Base-by-base conservation (phyloP, 2,113 vertebrate genomes). In the Carettochelys insculpta region DNA sequence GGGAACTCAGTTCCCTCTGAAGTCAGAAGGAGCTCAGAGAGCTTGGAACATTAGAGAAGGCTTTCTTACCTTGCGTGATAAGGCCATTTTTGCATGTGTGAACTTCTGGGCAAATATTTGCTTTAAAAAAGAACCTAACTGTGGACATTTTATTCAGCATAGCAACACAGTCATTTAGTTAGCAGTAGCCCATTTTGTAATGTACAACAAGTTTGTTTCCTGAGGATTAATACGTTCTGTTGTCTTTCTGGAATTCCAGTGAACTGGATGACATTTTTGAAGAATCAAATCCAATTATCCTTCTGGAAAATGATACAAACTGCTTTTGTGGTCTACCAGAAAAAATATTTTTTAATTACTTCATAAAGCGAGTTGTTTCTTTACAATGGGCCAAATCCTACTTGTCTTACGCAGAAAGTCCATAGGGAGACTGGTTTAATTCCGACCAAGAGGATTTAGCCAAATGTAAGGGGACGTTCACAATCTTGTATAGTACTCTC, bases 231-330 rank as follows among this genome's bases (percentile, higher is more conserved):
- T 84, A 81, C 53, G 61, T 85, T 87, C 51, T 77, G 13, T 1
- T 86, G 58, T 71, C 53, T 90, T 88, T 88, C 53, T 68, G 77
- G n/a, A 51, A 83, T 93, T 95, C 48, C 77, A 53, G 47, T 88
- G 11, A 85, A 92, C 86, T 54, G 41, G 85, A 12, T 13, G 75
- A n/a, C 52, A 58, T 76, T 85, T 90, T 48, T 43, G 34, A 94
- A 65, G n/a, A 93, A 77, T 88, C 12, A 1, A 3, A 56, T 93
- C 92, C 82, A 53, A 61, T 94, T 85, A 25, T 24, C 20, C 77
- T 88, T 81, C 29, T 83, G 51, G 43, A 38, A 87, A 81, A 81
- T 53, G 29, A 45, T 24, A 83, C 9, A 9, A 11, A 80, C 91
- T 86, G 25, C 87, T 92, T 94, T 58, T 65, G 47, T 73, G 77